A percentile compares a stretch with the other conserved stretches of the same genome.
Conservation (phyloP, 2,888 invertebrate genomes). For the Cheilosia variabilis region DNA sequence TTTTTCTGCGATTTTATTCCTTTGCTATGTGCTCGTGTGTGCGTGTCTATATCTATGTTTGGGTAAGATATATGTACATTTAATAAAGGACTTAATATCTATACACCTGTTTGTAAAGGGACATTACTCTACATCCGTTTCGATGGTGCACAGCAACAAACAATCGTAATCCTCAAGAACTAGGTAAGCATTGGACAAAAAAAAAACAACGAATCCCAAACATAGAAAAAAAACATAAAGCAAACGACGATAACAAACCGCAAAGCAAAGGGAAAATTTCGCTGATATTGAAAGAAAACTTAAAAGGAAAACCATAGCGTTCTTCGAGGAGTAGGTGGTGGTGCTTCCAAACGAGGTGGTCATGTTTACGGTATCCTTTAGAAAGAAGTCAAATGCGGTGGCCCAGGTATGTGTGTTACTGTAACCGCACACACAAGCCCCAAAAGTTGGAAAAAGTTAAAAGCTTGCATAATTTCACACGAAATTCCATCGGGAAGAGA, state of each 20-base stretch:
- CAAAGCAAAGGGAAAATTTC: conserved; percentile 27
- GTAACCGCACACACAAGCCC: conserved; percentile 12
- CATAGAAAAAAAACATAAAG: background rate
- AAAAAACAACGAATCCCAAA: conserved; percentile 11
- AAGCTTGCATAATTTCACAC: conserved; percentile 68
- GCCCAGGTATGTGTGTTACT: conserved; percentile 30
- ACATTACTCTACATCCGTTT: conserved; percentile 25
- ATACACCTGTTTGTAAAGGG: conserved; percentile 41
- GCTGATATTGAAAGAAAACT: conserved; percentile 30
- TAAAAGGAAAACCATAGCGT: conserved; percentile 4
- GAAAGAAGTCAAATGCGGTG: conserved; percentile 23
- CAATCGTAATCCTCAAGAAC: conserved; percentile 14
- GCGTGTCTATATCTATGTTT: background rate
- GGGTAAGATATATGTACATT: conserved; percentile 1
- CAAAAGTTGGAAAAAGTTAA: conserved; percentile 28
- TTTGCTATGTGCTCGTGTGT: background rate
- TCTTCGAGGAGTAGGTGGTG: background rate
- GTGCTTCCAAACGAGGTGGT: background rate
- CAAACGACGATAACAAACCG: conserved; percentile 6
- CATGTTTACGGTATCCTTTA: conserved; percentile 30
- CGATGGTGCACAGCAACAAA: conserved; percentile 16
- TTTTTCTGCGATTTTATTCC: background rate
- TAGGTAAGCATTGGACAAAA: background rate
- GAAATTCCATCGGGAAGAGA: conserved; percentile 40
- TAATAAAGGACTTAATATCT: background rate